These are phyloP conservation scores for Arctopsyche grandis DNA, from an alignment of 1,140 invertebrate species.

Conservation along the genomic window DNA sequence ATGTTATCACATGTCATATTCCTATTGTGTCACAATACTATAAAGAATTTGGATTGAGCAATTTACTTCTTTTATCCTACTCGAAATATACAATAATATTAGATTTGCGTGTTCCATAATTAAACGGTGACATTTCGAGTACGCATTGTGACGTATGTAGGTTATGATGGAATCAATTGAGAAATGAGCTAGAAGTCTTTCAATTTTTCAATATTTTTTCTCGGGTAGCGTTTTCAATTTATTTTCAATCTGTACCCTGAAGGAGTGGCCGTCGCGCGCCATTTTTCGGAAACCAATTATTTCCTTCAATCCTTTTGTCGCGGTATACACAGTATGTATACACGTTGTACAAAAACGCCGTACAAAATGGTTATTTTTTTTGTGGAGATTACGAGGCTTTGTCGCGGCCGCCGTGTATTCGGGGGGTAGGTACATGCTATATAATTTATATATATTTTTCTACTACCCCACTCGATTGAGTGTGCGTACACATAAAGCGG, in stretches of 20 bases:
- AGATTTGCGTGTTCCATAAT: no score
- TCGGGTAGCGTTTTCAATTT: constrained; percentile 13
- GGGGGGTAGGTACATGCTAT: not conserved
- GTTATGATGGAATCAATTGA: no score
- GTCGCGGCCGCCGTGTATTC: not conserved
- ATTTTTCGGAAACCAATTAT: constrained; percentile 29
- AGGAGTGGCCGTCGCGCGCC: constrained; percentile 13
- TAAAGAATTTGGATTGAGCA: no score
- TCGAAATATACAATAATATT: no score
- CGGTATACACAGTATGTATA: constrained; percentile 11
- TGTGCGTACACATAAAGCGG: not conserved
- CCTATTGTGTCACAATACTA: no score
- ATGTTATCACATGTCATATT: no score
- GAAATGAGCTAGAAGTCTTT: not conserved
- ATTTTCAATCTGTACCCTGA: constrained; percentile 20
- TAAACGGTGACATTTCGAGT: no score
- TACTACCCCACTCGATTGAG: not conserved
- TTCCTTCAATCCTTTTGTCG: constrained; percentile 26
- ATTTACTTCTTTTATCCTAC: no score
- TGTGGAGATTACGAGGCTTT: constrained; percentile 21
- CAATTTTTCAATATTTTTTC: constrained; percentile 17
- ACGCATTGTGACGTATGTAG: no score
- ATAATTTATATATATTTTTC: not conserved
- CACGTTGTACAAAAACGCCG: not conserved
- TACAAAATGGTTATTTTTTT: constrained; percentile 25